Evolutionary conservation across 1,140 invertebrate genomes (phyloP), one percentile per base, ranked within the genome.

Genomic region (Eurosta solidaginis): DNA sequence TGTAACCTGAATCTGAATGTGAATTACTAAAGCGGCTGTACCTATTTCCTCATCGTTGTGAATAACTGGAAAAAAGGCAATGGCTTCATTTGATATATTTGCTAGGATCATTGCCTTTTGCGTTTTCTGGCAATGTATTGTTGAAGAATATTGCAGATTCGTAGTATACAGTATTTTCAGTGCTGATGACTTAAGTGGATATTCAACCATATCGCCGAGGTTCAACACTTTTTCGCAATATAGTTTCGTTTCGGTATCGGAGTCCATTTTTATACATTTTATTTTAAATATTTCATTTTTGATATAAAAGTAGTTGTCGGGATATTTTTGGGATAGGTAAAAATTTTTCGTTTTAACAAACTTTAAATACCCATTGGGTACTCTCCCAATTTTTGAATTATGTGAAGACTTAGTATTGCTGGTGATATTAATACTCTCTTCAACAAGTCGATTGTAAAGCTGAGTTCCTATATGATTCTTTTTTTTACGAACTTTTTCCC

Each of bases 351-450:
- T 4, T 45, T 22, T 74, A 25, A 44, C 12, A 45, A 45, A 40
- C n/a, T 12, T 74, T 45, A 45, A 74, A 74, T 74, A 33, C 2
- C 9, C 49, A 25, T 27, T 27, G 33, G 50, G 42, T 20, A 52
- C 12, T n/a, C 5, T 54, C 20, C 74, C 77, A 54, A 78, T 74
- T 49, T 78, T 45, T 74, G n/a, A n/a, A n/a, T n/a, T n/a, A n/a
- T n/a, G n/a, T n/a, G n/a, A n/a, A n/a, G n/a, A n/a, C n/a, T n/a
- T n/a, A n/a, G n/a, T n/a, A n/a, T n/a, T n/a, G n/a, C n/a, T n/a
- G n/a, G n/a, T n/a, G n/a, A n/a, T n/a, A n/a, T n/a, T n/a, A n/a
- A n/a, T n/a, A n/a, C n/a, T n/a, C n/a, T n/a, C n/a, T n/a, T n/a
- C n/a, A n/a, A n/a, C n/a, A n/a, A n/a, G n/a, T n/a, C n/a, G n/a